These are phyloP conservation scores for Procambarus virginalis DNA, from an alignment of 1,140 invertebrate species.

Conservation along the genomic window DNA sequence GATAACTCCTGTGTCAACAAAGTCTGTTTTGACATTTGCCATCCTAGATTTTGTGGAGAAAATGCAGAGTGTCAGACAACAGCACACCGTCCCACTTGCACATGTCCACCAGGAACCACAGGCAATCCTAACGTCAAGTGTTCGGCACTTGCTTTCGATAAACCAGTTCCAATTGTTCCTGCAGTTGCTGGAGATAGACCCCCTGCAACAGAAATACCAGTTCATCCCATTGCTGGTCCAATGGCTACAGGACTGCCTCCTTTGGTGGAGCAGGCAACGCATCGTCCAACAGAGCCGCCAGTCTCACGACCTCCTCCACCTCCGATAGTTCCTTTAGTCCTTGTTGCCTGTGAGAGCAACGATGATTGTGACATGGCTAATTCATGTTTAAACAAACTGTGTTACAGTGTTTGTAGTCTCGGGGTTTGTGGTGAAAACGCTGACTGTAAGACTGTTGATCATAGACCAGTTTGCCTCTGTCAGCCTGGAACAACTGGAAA, in stretches of 20 bases:
- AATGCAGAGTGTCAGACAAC: slow-evolving; percentile 49
- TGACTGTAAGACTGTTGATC: slow-evolving; percentile 79
- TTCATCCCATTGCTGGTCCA: slow-evolving; percentile 15
- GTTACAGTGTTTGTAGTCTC: slow-evolving; percentile 70
- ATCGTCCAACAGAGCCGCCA: slow-evolving; percentile 2
- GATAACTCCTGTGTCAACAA: slow-evolving; percentile 55
- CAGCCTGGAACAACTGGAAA: slow-evolving; percentile 85
- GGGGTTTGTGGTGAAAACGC: slow-evolving; percentile 72
- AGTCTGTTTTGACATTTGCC: slow-evolving; percentile 36
- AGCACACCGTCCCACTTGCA: slow-evolving; percentile 37
- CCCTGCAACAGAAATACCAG: background rate
- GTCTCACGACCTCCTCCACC: slow-evolving; percentile 30
- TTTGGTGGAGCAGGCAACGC: slow-evolving; percentile 12
- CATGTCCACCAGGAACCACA: slow-evolving; percentile 46
- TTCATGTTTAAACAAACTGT: slow-evolving; percentile 69
- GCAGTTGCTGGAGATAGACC: slow-evolving; percentile 27
- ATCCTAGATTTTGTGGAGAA: slow-evolving; percentile 44
- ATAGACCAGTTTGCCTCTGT: slow-evolving; percentile 86
- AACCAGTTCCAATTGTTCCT: background rate
- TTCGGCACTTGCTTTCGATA: slow-evolving; percentile 32
- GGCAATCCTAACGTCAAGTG: slow-evolving; percentile 57
- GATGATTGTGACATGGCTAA: slow-evolving; percentile 70
- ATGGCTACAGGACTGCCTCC: slow-evolving; percentile 27
- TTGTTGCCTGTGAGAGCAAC: slow-evolving; percentile 67
- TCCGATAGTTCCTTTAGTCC: slow-evolving; percentile 16